phyloP scores from a whole-genome alignment of 2,113 vertebrate genomes.

The Thermophis baileyi region DNA sequence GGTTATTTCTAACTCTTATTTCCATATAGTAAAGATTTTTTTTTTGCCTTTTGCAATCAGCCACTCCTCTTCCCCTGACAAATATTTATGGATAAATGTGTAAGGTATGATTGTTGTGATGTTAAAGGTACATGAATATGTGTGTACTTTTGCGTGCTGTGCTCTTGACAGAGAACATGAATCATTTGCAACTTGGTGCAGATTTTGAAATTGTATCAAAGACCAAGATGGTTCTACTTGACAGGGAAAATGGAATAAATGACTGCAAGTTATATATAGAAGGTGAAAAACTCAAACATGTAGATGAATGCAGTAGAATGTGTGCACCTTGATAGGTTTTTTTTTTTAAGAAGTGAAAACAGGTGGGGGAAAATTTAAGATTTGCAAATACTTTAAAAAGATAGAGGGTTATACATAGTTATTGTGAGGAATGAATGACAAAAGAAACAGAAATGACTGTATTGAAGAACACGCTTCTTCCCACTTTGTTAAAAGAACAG shows the following conservation, averaged over 20 bases:
- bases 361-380: not conserved
- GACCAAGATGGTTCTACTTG: not conserved
- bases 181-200: not conserved
- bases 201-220: not conserved
- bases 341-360: not conserved
- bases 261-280: not conserved
- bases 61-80: not conserved
- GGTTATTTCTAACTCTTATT: not conserved
- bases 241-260: not conserved
- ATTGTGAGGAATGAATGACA: not conserved
- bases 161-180: not conserved
- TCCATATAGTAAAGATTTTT: not conserved
- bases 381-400: not conserved
- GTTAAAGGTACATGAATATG: not conserved
- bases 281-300: not conserved
- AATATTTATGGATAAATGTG: not conserved
- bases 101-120: not conserved
- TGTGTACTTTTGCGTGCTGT: not conserved
- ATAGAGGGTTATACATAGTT: not conserved
- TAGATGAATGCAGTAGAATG: not conserved
- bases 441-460: not conserved
- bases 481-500: not conserved
- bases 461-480: not conserved
- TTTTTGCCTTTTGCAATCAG: not conserved
- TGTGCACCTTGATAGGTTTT: not conserved